Conservation (phyloP, 2,113 vertebrate genomes). For the Clupea harengus region DNA sequence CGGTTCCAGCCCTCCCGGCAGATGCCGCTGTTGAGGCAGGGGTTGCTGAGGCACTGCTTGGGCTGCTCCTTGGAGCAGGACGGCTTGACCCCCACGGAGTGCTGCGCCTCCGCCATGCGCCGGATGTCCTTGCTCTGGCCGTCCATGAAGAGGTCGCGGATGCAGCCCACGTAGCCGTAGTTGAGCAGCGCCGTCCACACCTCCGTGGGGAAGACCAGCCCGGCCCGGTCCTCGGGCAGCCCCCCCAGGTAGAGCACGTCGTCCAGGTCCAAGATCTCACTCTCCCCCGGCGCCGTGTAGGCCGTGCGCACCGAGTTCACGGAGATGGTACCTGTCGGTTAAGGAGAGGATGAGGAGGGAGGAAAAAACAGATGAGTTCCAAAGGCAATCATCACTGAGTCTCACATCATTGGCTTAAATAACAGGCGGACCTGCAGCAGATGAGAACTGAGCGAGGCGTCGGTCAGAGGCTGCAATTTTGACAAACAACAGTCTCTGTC, state of each 20-base stretch:
- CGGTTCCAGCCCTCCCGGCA: conserved; percentile 99
- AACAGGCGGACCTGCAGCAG: background rate
- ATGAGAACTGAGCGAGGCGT: background rate
- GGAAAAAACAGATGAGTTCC: background rate
- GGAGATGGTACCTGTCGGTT: conserved; percentile 89
- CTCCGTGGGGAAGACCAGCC: conserved; percentile 94
- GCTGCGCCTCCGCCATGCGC: conserved; percentile 91
- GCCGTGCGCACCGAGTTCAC: conserved; percentile 93
- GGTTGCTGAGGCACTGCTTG: conserved; percentile 97
- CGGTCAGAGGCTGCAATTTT: background rate
- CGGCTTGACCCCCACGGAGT: conserved; percentile 94
- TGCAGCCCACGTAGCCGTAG: conserved; percentile 97
- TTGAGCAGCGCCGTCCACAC: conserved; percentile 98
- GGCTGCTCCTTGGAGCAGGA: conserved; percentile 93
- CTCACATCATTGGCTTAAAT: background rate
- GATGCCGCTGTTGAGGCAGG: conserved; percentile 94
- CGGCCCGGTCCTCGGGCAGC: conserved; percentile 92
- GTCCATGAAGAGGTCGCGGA: conserved; percentile 96
- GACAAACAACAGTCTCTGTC: background rate
- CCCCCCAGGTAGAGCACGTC: conserved; percentile 95
- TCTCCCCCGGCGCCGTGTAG: conserved; percentile 96
- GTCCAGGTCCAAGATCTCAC: conserved; percentile 95
- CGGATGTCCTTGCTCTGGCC: conserved; percentile 98
- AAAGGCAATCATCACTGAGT: background rate
- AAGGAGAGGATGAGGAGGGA: conserved; percentile 7